Evolutionary conservation across 2,797 vertebrate genomes (phyloP), one percentile per base, ranked within the genome.

Genomic region (Hoplostethus mediterraneus): DNA sequence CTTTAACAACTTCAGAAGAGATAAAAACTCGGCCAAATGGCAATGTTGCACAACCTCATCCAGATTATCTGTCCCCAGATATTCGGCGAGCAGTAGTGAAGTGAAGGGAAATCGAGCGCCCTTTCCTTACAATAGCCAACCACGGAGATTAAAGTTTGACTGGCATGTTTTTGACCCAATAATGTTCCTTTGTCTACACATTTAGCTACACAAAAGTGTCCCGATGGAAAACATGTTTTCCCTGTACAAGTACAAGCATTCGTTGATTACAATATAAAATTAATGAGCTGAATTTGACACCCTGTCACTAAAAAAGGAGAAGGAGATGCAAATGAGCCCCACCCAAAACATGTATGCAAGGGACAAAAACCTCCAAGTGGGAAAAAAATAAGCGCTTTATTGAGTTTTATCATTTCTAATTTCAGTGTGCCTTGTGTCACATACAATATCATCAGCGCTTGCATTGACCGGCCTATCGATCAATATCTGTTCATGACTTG

Each of bases 351-450:
- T 14, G 30, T 16, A 55, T 31, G 30, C 13, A 53, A 5, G 12
- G 1, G 14, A 14, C 3, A 12, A 77, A 73, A 67, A 25, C 2
- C 36, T 59, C 17, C 42, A 63, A 3, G 31, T 36, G 55, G 48
- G 53, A 16, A 66, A 75, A 76, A 70, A 69, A 38, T 0, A 65
- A 73, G 73, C 2, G 48, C 64, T 91, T 91, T 91, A 91, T 21
- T 21, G 21, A 25, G 14, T 52, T n/a, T 40, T 53, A 25, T 53
- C 38, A 74, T 66, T 62, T 6, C 69, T 53, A 30, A 17, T 2
- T 42, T 64, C 56, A 62, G n/a, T 21, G 5, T 25, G 48, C 47
- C 12, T 31, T n/a, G 12, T n/a, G 12, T 42, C 31, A 42, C 28
- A 48, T 67, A 17, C 58, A 3, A 25, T 69, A 9, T 60, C 16